phyloP scores from a whole-genome alignment of 2,797 vertebrate species.

The Vipera latastei region DNA sequence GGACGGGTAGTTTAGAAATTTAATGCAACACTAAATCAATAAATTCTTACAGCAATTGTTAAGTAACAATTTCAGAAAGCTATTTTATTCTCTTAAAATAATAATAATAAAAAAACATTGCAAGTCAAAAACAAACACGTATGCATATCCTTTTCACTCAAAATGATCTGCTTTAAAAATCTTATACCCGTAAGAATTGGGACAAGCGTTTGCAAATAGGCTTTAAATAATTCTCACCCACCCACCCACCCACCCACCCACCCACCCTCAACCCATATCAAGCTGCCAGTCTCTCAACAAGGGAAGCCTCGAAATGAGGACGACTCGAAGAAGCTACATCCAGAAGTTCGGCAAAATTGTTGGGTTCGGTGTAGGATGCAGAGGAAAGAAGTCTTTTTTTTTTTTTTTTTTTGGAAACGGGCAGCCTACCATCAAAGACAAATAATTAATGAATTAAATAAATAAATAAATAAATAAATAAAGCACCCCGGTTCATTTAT shows the following conservation, averaged over 20 bases:
- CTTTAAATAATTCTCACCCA: background rate
- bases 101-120: background rate
- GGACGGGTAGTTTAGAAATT: background rate
- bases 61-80: background rate
- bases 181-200: background rate
- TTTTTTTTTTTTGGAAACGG: background rate
- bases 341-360: background rate
- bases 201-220: background rate
- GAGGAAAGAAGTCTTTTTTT: background rate
- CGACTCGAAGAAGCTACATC: background rate
- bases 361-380: background rate
- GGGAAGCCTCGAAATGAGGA: background rate
- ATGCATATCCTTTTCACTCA: background rate
- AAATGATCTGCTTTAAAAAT: background rate
- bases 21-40: background rate
- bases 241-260: too few species aligned
- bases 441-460: background rate
- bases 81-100: slow-evolving; percentile 48
- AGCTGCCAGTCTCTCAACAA: background rate
- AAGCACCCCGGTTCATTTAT: background rate
- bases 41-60: background rate
- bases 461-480: background rate
- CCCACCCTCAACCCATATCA: background rate
- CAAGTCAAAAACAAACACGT: background rate
- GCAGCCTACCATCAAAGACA: background rate